These are phyloP conservation scores for Chaetogeoica ovagalla DNA, from an alignment of 2,888 invertebrate species.

Conservation along the genomic window DNA sequence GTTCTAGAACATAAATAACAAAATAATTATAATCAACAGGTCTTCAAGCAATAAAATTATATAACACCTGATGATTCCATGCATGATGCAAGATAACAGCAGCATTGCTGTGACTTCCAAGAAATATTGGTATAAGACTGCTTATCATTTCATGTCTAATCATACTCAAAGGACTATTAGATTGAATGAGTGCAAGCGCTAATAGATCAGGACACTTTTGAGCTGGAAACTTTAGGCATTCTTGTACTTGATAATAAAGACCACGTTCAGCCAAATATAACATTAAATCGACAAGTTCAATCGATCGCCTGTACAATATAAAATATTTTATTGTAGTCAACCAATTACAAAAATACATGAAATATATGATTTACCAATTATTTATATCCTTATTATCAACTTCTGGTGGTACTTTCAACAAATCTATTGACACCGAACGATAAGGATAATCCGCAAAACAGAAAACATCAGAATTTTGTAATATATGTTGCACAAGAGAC, in stretches of 20 bases:
- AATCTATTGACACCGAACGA: constrained; percentile 82
- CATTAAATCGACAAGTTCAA: constrained; percentile 87
- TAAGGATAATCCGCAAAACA: constrained; percentile 91
- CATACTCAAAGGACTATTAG: constrained; percentile 76
- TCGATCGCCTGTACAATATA: constrained; percentile 67
- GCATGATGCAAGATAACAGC: constrained; percentile 94
- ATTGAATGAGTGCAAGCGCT: constrained; percentile 84
- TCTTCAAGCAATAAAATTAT: constrained; percentile 1
- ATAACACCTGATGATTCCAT: constrained; percentile 76
- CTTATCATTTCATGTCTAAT: constrained; percentile 84
- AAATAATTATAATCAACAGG: constrained; percentile 44
- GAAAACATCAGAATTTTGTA: constrained; percentile 91
- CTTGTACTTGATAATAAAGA: constrained; percentile 78
- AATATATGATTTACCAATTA: constrained; percentile 69
- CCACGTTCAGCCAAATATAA: constrained; percentile 86
- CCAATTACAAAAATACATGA: background rate
- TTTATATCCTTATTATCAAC: constrained; percentile 90
- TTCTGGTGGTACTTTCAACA: constrained; percentile 92
- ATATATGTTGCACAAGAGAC: constrained; percentile 80
- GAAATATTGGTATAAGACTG: constrained; percentile 86
- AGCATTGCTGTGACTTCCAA: constrained; percentile 94
- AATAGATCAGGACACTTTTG: constrained; percentile 94
- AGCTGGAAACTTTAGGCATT: constrained; percentile 87
- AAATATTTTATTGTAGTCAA: background rate
- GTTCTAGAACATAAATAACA: constrained; percentile 60